A percentile compares a stretch with the other conserved stretches of the same genome.
Conservation (phyloP, 2,888 invertebrate species). For the Lepidocyrtinus sp. region DNA sequence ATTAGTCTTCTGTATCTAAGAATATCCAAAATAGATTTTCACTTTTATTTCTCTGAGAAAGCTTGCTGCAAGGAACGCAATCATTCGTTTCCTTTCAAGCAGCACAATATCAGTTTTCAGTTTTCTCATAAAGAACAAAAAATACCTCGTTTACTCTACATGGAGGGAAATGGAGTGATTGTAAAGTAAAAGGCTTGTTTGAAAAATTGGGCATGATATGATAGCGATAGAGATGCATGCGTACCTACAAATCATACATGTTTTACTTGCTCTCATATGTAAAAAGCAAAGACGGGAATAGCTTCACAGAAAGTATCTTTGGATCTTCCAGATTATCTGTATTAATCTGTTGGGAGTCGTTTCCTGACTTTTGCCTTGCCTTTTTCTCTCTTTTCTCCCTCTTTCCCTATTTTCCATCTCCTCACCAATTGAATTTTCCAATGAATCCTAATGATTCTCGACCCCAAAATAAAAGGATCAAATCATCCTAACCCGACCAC, state of each 20-base stretch:
- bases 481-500: constrained; percentile 70
- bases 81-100: constrained; percentile 1
- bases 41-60: background rate
- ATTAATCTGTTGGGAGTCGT: constrained; percentile 70
- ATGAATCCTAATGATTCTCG: constrained; percentile 70
- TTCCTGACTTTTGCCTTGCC: constrained; percentile 67
- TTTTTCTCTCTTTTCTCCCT: constrained; percentile 55
- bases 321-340: constrained; percentile 67
- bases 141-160: background rate
- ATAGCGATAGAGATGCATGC: constrained; percentile 26
- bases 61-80: background rate
- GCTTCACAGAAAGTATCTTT: constrained; percentile 32
- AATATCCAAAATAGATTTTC: constrained; percentile 50
- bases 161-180: constrained; percentile 1
- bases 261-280: background rate
- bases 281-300: constrained; percentile 8
- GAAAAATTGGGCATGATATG: constrained; percentile 42
- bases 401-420: constrained; percentile 60
- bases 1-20: constrained; percentile 53
- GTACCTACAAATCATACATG: constrained; percentile 26
- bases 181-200: constrained; percentile 15
- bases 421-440: constrained; percentile 69
- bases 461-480: constrained; percentile 70
- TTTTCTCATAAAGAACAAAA: constrained; percentile 10
- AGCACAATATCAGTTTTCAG: background rate